A percentile compares a stretch with the other conserved stretches of the same genome.
Evolutionary conservation across 2,797 vertebrate genomes (phyloP).

Genomic region (Eospalax fontanierii): DNA sequence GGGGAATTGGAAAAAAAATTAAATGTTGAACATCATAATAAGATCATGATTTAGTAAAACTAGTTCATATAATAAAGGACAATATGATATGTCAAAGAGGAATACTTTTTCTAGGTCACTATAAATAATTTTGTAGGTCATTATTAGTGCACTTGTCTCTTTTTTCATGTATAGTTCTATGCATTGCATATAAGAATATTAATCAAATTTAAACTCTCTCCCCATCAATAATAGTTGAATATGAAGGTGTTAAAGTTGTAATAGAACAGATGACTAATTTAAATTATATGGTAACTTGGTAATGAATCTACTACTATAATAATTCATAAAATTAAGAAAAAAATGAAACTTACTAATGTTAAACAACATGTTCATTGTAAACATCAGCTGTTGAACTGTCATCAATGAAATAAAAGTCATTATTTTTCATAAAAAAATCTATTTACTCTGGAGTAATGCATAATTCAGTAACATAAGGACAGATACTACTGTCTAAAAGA

Average conservation of each 20-base stretch:
- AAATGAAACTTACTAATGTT: not conserved
- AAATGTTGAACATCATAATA: not conserved
- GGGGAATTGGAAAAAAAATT: not conserved
- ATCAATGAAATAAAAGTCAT: not conserved
- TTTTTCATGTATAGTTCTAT: too few relatives aligned
- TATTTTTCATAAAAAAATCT: not conserved
- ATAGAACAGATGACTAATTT: not conserved
- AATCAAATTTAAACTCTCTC: too few relatives aligned
- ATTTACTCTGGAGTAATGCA: not conserved
- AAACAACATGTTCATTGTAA: not conserved
- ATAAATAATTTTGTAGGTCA: not conserved
- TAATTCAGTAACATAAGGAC: not conserved
- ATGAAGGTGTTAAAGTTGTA: not conserved
- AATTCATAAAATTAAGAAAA: slow-evolving; percentile 2
- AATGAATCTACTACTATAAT: not conserved
- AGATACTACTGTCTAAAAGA: not conserved
- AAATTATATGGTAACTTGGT: not conserved
- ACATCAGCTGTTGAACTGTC: not conserved
- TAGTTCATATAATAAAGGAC: too few relatives aligned
- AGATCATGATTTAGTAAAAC: not conserved
- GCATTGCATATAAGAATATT: too few relatives aligned
- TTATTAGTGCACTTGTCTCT: too few relatives aligned
- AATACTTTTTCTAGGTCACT: not conserved
- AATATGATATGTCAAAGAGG: not conserved
- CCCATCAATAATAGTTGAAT: not conserved